phyloP scores from a whole-genome alignment of 92 coral and sea anemone genomes.

The Hydrozoanthus gracilis region DNA sequence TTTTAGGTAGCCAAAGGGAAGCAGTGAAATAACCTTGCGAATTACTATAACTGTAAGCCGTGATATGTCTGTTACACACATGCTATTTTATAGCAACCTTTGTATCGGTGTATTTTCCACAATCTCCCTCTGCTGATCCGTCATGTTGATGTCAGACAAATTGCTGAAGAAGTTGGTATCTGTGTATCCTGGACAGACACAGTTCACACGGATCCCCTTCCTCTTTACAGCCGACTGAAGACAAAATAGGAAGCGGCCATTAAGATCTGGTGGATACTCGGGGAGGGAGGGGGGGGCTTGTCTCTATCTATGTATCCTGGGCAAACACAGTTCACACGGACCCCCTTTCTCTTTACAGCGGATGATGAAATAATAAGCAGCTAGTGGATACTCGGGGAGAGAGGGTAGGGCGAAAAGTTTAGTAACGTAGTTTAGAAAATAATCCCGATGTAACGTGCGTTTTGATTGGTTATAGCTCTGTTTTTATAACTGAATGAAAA shows the following conservation, averaged over 20 bases:
- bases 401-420: no score
- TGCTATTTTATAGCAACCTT: conserved; percentile 48
- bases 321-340: conserved; percentile 91
- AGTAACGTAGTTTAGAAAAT: no score
- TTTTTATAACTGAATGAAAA: no score
- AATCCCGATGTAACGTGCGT: no score
- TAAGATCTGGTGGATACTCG: neutral
- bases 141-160: conserved; percentile 62
- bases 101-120: conserved; percentile 70
- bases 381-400: no score
- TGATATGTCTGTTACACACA: no score
- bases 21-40: no score
- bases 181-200: conserved; percentile 90
- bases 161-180: conserved; percentile 73
- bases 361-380: conserved; percentile 6
- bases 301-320: conserved; percentile 82
- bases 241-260: neutral
- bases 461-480: no score
- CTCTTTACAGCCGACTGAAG: conserved; percentile 73
- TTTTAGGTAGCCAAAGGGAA: no score
- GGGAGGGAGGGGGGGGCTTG: neutral
- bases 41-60: no score
- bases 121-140: conserved; percentile 70
- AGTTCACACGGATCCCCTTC: conserved; percentile 89
- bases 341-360: conserved; percentile 80